A percentile compares a stretch with the other conserved stretches of the same genome.
phyloP scores from a whole-genome alignment of 1,140 invertebrate genomes.

The Drosophila pallidifrons region DNA sequence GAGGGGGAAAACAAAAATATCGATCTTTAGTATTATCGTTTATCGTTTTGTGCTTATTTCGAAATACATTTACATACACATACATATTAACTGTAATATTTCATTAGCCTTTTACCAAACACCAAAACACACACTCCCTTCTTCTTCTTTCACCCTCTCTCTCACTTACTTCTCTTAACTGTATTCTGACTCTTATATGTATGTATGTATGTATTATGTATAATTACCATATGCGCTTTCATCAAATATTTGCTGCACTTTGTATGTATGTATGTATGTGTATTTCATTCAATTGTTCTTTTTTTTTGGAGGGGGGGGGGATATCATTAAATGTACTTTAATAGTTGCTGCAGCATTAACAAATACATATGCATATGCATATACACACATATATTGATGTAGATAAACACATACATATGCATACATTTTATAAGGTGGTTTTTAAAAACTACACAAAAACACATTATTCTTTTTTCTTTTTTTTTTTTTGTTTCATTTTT shows the following conservation, averaged over 20 bases:
- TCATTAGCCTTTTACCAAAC: conserved; percentile 14
- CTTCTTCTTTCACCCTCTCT: background rate
- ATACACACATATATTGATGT: conserved; percentile 24
- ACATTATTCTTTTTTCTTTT: conserved; percentile 20
- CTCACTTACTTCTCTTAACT: too few relatives aligned
- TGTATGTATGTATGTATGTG: background rate
- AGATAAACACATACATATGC: conserved; percentile 28
- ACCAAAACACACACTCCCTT: background rate
- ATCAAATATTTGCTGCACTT: background rate
- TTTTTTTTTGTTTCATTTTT: background rate
- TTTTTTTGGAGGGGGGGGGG: background rate
- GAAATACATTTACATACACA: conserved; percentile 37
- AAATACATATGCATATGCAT: conserved; percentile 13
- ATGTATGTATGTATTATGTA: conserved; percentile 22
- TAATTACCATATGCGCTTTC: conserved; percentile 13
- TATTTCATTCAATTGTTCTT: background rate
- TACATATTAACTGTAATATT: conserved; percentile 23
- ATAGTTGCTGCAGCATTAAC: conserved; percentile 20
- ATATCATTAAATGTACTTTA: conserved; percentile 6
- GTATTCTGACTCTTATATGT: background rate
- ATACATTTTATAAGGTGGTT: conserved; percentile 30
- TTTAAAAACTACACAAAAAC: conserved; percentile 62
- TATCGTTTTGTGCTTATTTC: conserved; percentile 31
- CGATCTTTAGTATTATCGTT: background rate
- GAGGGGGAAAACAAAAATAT: background rate